Base-by-base conservation (phyloP, 92 coral and sea anemone species). In the Chrysogorgia sp. region DNA sequence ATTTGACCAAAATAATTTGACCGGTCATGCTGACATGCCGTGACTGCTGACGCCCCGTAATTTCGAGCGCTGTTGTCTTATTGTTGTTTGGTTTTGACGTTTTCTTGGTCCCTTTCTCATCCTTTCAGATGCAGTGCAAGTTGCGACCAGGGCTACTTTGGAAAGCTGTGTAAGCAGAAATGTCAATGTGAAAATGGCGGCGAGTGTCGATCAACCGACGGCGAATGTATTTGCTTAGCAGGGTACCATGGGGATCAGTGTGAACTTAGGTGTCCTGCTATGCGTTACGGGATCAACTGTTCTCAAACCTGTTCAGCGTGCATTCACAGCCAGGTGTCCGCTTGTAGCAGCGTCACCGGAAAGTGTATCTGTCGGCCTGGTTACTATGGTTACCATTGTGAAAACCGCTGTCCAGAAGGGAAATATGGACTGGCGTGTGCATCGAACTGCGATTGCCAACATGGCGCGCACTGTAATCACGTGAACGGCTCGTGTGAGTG, bases 391-490 rank as follows among this genome's bases (percentile, higher is more conserved):
- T 72, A 72, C 50, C 79, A 72, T 72, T 72, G 79, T 20, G 65
- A 72, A 14, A 72, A 72, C 50, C 47, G 55, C 17, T 72, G 79
- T 56, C 64, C 64, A 28, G 64, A 72, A 23, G 79, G 79, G 28
- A 10, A 32, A 33, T 72, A 72, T 35, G 79, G 79, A 32, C 1
- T 24, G 3, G 65, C 48, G 29, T 72, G 79, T 35, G 4, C 22
- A 17, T 21, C 24, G 64, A 20, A 55, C 0, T 96, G 99, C 79
- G 75, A 74, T 23, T 96, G 99, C 85, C 76, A 74, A 64, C 89
- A 96, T 60, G 92, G 75, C 37, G 99, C 92, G 22, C 89, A 78
- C 63, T 96, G 99, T 76, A 86, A 88, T 81, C 89, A 94, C 96
- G 84, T 80, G 40, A 85, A 75, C 81, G 98, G 98, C 30, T 68